Evolutionary conservation across 2,113 vertebrate genomes (phyloP).

Genomic region (Pyrgilauda ruficollis): DNA sequence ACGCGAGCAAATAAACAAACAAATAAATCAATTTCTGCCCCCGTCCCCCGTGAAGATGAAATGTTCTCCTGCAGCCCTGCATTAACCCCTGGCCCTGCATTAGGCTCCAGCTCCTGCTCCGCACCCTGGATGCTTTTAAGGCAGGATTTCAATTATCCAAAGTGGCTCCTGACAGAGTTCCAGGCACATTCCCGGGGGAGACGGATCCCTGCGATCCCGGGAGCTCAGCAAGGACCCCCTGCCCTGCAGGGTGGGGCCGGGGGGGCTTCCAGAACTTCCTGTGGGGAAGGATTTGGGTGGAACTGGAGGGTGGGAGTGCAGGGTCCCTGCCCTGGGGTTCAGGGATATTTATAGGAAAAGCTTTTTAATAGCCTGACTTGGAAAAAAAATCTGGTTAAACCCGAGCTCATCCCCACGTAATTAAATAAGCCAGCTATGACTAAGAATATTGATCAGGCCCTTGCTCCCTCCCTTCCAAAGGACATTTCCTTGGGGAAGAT

Average conservation of each 20-base stretch:
- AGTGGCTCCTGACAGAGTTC: conserved; percentile 31
- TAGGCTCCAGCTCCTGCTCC: background rate
- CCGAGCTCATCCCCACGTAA: background rate
- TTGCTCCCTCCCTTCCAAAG: background rate
- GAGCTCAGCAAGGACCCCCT: background rate
- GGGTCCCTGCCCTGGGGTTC: background rate
- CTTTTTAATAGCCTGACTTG: background rate
- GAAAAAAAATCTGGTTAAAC: background rate
- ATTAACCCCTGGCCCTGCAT: conserved; percentile 61
- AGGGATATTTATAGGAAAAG: conserved; percentile 10
- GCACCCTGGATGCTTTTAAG: conserved; percentile 43
- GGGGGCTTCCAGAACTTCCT: rapidly evolving
- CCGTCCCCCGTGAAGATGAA: background rate
- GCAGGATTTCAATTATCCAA: conserved; percentile 21
- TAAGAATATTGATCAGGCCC: background rate
- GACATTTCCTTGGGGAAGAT: background rate
- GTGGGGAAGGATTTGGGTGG: background rate
- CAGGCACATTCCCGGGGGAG: background rate
- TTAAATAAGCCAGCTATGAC: background rate
- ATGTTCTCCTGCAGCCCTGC: background rate
- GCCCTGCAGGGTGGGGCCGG: background rate
- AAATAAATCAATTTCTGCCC: rapidly evolving
- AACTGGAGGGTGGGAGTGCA: rapidly evolving
- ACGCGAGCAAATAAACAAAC: background rate
- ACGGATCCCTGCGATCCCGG: background rate